These are phyloP conservation scores for Brenthis hecate DNA, from an alignment of 2,888 invertebrate species.

Conservation along the genomic window DNA sequence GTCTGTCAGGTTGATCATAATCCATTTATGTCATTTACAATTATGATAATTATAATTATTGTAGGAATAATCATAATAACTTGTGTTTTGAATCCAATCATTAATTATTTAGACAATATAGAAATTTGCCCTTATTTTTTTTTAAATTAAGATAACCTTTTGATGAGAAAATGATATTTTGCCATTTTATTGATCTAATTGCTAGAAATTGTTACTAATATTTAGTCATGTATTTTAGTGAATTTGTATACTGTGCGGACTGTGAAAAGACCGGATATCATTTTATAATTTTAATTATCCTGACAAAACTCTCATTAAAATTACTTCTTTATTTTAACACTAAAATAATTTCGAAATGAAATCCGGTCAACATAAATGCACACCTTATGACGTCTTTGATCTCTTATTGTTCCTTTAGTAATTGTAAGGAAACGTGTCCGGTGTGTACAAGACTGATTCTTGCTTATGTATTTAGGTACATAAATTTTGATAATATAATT, in stretches of 20 bases:
- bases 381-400: slow-evolving; percentile 56
- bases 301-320: too few relatives aligned
- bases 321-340: too few relatives aligned
- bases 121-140: not conserved
- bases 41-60: not conserved
- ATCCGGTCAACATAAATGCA: slow-evolving; percentile 35
- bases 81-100: not conserved
- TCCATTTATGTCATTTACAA: slow-evolving; percentile 5
- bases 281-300: slow-evolving; percentile 15
- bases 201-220: slow-evolving; percentile 29
- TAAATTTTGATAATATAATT: slow-evolving; percentile 47
- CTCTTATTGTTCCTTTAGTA: slow-evolving; percentile 73
- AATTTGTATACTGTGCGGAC: slow-evolving; percentile 25
- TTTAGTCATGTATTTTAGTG: slow-evolving; percentile 20
- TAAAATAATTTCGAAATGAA: slow-evolving; percentile 19
- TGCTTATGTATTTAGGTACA: slow-evolving; percentile 59
- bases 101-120: not conserved
- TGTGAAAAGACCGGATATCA: slow-evolving; percentile 38
- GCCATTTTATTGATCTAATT: not conserved
- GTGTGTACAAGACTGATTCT: slow-evolving; percentile 54
- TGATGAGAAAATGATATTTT: slow-evolving; percentile 20
- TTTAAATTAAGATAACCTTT: not conserved
- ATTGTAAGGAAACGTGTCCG: slow-evolving; percentile 52
- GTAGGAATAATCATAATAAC: not conserved
- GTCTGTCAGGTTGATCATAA: not conserved